Conservation (phyloP, 2,797 vertebrate species). For the Tragopan temminckii region DNA sequence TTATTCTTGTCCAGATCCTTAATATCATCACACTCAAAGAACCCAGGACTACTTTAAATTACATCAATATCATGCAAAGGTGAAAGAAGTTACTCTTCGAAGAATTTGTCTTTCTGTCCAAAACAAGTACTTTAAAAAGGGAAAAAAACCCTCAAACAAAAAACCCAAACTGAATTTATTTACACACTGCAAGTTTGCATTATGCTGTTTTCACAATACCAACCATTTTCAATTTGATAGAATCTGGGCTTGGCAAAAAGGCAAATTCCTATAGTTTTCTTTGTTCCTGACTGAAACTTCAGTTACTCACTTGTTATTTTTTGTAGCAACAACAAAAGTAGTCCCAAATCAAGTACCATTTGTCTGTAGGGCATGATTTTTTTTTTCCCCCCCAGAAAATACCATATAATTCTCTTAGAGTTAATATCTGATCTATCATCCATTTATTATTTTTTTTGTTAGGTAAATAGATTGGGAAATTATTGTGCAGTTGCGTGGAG, state of each 20-base stretch:
- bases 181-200: constrained; percentile 12
- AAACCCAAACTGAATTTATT: constrained; percentile 27
- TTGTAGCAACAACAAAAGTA: neutral
- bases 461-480: neutral
- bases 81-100: constrained; percentile 48
- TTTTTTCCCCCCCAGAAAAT: constrained; percentile 10
- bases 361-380: neutral
- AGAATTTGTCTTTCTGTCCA: constrained; percentile 51
- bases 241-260: neutral
- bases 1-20: constrained; percentile 71
- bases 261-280: constrained; percentile 29
- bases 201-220: neutral
- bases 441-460: neutral
- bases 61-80: constrained; percentile 46
- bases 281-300: neutral
- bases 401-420: neutral
- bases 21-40: constrained; percentile 52
- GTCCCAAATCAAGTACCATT: neutral
- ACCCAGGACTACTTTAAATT: constrained; percentile 70
- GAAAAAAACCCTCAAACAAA: neutral
- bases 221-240: constrained; percentile 30
- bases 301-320: constrained; percentile 28
- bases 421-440: neutral
- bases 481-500: neutral
- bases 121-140: constrained; percentile 44